Percentiles rank a stretch among this genome's conserved stretches.
phyloP scores from a whole-genome alignment of 2,888 invertebrate species.

The Hypolimnas misippus region DNA sequence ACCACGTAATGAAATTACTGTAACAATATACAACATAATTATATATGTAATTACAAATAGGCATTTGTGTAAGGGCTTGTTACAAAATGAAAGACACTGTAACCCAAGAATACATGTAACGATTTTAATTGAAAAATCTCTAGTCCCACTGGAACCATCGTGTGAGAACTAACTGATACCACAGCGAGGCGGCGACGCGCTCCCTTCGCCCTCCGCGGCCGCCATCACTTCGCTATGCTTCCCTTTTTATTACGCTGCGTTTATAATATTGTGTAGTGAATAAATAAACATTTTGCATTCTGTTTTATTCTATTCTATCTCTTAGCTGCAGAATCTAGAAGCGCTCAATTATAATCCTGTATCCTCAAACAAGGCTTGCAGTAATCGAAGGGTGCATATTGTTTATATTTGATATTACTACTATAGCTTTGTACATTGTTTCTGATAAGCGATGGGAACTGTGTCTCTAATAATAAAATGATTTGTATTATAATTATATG shows the following conservation, averaged over 20 bases:
- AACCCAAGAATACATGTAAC: constrained; percentile 84
- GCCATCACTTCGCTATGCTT: constrained; percentile 74
- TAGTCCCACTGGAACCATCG: constrained; percentile 87
- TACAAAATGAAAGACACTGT: constrained; percentile 85
- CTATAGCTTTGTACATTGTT: constrained; percentile 89
- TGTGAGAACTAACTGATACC: constrained; percentile 68
- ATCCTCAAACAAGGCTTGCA: constrained; percentile 82
- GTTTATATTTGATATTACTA: constrained; percentile 85
- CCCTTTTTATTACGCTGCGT: constrained; percentile 76
- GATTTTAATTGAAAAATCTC: constrained; percentile 86
- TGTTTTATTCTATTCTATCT: constrained; percentile 76
- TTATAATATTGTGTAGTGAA: constrained; percentile 79
- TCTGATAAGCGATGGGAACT: constrained; percentile 88
- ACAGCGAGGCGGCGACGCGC: constrained; percentile 18
- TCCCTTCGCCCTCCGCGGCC: constrained; percentile 38
- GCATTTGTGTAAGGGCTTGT: constrained; percentile 86
- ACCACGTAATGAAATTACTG: constrained; percentile 84
- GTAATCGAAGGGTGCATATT: constrained; percentile 84
- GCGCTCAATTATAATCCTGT: constrained; percentile 81
- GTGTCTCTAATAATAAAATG: constrained; percentile 88
- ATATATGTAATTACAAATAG: constrained; percentile 79
- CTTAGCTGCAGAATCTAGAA: constrained; percentile 80
- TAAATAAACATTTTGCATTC: constrained; percentile 80
- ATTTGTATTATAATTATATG: constrained; percentile 86
- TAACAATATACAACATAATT: constrained; percentile 78